Conservation (phyloP, 2,797 vertebrate species). For the Paguma larvata region DNA sequence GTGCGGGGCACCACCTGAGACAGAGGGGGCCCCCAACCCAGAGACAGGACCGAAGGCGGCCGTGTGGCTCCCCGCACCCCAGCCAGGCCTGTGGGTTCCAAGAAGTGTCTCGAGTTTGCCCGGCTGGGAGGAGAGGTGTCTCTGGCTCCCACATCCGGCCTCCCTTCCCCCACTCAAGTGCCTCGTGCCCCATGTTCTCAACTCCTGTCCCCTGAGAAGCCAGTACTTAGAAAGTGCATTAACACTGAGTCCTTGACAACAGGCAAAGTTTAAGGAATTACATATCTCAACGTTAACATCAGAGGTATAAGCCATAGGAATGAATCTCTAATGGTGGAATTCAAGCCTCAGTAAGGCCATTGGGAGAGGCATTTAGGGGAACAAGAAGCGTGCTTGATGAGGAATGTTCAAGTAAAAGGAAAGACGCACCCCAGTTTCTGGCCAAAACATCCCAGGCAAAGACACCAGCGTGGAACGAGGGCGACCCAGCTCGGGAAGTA, state of each 20-base stretch:
- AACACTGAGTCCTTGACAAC: not conserved
- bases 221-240: not conserved
- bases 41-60: not conserved
- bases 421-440: not conserved
- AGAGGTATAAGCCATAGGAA: not conserved
- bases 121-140: not conserved
- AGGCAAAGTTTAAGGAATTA: not conserved
- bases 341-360: not conserved
- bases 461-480: fast-evolving
- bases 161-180: not conserved
- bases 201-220: not conserved
- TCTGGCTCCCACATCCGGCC: not conserved
- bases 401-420: not conserved
- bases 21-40: not conserved
- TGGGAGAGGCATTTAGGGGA: not conserved
- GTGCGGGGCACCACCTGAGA: not conserved
- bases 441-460: not conserved
- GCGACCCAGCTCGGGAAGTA: not conserved
- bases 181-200: not conserved
- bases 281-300: not conserved
- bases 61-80: too few species aligned
- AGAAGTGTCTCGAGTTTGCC: not conserved
- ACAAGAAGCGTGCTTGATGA: not conserved
- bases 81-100: not conserved
- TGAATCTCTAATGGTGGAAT: slow-evolving; percentile 31